These are phyloP conservation scores for Pelusios castaneus DNA, from an alignment of 2,113 vertebrate species.

Conservation along the genomic window DNA sequence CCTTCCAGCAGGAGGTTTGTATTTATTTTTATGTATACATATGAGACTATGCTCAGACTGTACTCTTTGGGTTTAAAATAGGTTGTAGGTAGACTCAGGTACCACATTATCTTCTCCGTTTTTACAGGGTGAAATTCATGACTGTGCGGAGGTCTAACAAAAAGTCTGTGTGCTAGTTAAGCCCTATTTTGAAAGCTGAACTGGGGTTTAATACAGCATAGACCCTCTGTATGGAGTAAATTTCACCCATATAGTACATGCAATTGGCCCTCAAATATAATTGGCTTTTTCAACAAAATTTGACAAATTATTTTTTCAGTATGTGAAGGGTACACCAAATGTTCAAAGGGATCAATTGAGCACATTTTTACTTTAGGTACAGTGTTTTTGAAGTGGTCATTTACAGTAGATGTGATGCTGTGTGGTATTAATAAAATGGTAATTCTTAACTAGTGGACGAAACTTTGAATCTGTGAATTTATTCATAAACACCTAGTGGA, in stretches of 20 bases:
- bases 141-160: not conserved
- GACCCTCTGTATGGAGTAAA: not conserved
- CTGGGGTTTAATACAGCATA: not conserved
- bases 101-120: not conserved
- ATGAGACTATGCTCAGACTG: not conserved
- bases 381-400: not conserved
- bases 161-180: not conserved
- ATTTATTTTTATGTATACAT: not conserved
- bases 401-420: not conserved
- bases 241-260: not conserved
- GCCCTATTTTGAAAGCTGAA: not conserved
- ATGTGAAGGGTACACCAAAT: not conserved
- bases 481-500: not conserved
- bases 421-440: not conserved
- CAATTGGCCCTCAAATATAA: not conserved
- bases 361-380: not conserved
- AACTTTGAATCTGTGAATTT: not conserved
- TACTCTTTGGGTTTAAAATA: not conserved
- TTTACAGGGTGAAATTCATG: not conserved
- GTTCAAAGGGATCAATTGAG: not conserved
- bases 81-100: not conserved
- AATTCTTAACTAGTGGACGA: not conserved
- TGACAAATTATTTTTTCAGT: not conserved
- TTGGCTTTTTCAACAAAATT: not conserved
- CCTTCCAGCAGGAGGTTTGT: not conserved